phyloP scores from a whole-genome alignment of 2,113 vertebrate genomes.

The Elephas maximus region DNA sequence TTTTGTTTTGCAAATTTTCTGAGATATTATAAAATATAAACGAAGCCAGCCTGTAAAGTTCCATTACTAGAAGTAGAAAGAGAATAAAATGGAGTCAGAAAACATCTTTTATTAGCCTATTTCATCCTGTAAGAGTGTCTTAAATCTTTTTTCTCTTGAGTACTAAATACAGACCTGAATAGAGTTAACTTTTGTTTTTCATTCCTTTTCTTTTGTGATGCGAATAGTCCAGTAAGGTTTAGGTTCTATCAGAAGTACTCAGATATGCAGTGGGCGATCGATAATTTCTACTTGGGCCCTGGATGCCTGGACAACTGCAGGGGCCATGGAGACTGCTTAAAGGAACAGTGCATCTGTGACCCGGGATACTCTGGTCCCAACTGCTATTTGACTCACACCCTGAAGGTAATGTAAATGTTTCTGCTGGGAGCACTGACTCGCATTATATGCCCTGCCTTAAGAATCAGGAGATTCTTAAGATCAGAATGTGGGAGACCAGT shows the following conservation, averaged over 20 bases:
- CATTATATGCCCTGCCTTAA: neutral
- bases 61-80: conserved; percentile 20
- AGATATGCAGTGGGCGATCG: conserved; percentile 97
- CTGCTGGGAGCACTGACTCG: neutral
- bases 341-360: conserved; percentile 96
- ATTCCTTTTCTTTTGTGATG: conserved; percentile 74
- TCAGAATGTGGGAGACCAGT: neutral
- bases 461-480: neutral
- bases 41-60: neutral
- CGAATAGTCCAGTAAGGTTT: conserved; percentile 94
- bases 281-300: conserved; percentile 98
- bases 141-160: neutral
- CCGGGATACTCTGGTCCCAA: conserved; percentile 96
- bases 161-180: neutral
- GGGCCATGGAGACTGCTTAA: conserved; percentile 97
- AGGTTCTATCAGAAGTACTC: conserved; percentile 98
- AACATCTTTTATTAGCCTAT: conserved; percentile 6
- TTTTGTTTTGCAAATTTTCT: conserved; percentile 9
- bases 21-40: conserved; percentile 43
- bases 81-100: neutral
- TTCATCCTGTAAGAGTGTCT: neutral
- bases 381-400: conserved; percentile 94
- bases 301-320: conserved; percentile 95
- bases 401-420: conserved; percentile 93
- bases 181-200: conserved; percentile 56